Evolutionary conservation across 2,888 invertebrate genomes (phyloP).

Genomic region (Synanthedon vespiformis): DNA sequence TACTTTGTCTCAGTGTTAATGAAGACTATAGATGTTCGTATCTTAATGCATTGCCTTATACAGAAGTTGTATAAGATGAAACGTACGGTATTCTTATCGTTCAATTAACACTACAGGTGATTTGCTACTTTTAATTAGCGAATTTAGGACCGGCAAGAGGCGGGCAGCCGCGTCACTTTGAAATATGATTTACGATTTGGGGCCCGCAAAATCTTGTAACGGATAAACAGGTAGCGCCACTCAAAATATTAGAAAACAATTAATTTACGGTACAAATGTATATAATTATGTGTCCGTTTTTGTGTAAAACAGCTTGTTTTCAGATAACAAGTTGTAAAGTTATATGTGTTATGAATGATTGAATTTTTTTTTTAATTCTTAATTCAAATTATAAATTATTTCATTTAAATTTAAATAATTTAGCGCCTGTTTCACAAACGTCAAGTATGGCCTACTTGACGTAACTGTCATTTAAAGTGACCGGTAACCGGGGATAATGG

Average conservation of each 20-base stretch:
- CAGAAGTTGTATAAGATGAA: not conserved
- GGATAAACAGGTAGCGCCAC: not conserved
- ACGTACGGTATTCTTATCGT: conserved; percentile 3
- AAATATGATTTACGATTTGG: not conserved
- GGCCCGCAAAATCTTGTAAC: not conserved
- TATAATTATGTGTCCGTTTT: no score
- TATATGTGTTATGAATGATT: no score
- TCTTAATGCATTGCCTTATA: not conserved
- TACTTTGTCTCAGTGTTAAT: not conserved
- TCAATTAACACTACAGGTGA: conserved; percentile 6
- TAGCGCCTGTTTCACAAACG: no score
- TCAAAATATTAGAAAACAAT: not conserved
- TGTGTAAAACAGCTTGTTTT: no score
- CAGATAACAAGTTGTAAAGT: no score
- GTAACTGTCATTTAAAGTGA: no score
- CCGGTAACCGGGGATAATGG: no score
- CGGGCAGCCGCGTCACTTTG: not conserved
- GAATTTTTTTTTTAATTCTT: no score
- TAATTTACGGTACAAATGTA: not conserved
- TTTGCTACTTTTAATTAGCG: conserved; percentile 5
- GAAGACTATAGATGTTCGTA: not conserved
- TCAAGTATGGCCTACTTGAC: no score
- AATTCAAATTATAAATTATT: no score
- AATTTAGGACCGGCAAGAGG: not conserved
- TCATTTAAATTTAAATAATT: no score